A percentile compares a stretch with the other conserved stretches of the same genome.
Conservation (phyloP, 2,888 invertebrate species). For the Aphrophora alni region DNA sequence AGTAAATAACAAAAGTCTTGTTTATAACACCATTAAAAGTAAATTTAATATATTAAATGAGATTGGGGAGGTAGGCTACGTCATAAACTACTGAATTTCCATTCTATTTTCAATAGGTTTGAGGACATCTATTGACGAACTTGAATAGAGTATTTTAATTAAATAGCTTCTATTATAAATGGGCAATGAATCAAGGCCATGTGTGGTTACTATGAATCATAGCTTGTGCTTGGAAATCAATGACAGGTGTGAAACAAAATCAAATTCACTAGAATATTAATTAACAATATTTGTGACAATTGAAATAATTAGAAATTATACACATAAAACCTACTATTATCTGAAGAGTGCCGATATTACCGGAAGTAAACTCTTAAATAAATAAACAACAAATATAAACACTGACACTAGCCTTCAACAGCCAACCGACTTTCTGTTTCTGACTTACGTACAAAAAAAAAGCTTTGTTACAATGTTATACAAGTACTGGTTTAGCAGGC, state of each 20-base stretch:
- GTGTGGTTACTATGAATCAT: slow-evolving; percentile 32
- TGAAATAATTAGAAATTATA: neutral
- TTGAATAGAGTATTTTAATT: neutral
- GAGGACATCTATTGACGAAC: neutral
- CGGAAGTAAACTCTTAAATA: neutral
- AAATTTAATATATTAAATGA: no score
- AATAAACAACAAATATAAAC: neutral
- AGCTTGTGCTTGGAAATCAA: slow-evolving; percentile 14
- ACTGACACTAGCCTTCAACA: neutral
- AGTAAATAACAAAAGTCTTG: no score
- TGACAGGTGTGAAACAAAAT: slow-evolving; percentile 8
- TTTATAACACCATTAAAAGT: no score
- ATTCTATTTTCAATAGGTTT: neutral
- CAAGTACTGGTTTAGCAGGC: neutral
- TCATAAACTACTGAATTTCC: no score
- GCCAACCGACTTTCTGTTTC: neutral
- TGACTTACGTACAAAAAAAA: neutral
- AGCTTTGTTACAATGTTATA: neutral
- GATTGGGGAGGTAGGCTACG: no score
- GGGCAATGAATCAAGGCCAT: slow-evolving; percentile 27
- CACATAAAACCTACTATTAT: neutral
- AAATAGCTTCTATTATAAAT: neutral
- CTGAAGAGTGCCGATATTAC: neutral
- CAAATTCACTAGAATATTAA: neutral
- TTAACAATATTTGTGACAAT: neutral